These are phyloP conservation scores for Vespertilio murinus DNA, from an alignment of 2,797 vertebrate genomes.

Conservation along the genomic window DNA sequence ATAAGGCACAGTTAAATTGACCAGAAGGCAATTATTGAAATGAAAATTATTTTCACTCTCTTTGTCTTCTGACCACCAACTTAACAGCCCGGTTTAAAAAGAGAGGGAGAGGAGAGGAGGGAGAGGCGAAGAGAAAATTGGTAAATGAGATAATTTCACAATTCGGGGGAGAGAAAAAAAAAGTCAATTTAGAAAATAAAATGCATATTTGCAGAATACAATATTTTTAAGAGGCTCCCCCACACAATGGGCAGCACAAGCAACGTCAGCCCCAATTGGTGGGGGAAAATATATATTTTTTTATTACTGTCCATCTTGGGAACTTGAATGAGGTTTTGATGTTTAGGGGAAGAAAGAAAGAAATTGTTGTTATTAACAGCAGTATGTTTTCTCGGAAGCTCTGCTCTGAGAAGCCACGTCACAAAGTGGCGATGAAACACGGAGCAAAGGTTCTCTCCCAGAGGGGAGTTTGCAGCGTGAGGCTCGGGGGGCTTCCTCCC, in stretches of 20 bases:
- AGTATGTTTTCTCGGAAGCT: constrained; percentile 23
- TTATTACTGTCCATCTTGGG: constrained; percentile 64
- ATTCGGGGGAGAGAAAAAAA: constrained; percentile 79
- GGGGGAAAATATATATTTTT: background rate
- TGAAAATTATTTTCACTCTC: constrained; percentile 99
- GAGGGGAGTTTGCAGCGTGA: background rate
- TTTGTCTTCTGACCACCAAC: constrained; percentile 91
- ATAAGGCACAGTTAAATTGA: constrained; percentile 97
- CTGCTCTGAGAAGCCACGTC: constrained; percentile 43
- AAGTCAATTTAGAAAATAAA: constrained; percentile 81
- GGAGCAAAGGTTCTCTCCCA: constrained; percentile 12
- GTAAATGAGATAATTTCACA: constrained; percentile 87
- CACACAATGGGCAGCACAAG: constrained; percentile 79
- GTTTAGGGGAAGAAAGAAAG: constrained; percentile 45
- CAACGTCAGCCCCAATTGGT: constrained; percentile 53
- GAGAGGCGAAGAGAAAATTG: constrained; percentile 80
- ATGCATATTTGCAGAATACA: constrained; percentile 80
- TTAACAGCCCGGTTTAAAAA: constrained; percentile 84
- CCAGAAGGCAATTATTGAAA: constrained; percentile 98
- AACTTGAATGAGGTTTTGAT: constrained; percentile 79
- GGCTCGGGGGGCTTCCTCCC: background rate
- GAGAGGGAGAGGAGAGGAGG: constrained; percentile 50
- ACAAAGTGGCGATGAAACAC: constrained; percentile 27
- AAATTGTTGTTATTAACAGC: constrained; percentile 33
- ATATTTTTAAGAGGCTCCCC: constrained; percentile 80